Percentiles rank a stretch among this genome's conserved stretches.
These are phyloP conservation scores for Sminthopsis crassicaudata DNA, from an alignment of 2,113 vertebrate genomes.

Conservation along the genomic window DNA sequence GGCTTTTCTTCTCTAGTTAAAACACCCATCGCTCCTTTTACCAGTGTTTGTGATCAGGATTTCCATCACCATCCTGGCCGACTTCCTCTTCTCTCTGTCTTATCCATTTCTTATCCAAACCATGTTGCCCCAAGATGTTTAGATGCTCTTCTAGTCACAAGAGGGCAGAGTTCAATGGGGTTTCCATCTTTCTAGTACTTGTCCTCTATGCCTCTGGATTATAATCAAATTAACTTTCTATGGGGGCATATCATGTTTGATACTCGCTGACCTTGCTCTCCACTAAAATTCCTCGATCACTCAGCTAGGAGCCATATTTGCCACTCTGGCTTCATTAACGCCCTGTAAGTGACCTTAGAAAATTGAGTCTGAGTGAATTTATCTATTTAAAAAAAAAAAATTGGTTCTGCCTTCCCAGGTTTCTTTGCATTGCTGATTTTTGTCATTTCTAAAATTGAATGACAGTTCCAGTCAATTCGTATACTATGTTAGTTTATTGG, in stretches of 20 bases:
- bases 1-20: not conserved
- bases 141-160: not conserved
- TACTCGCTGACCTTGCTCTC: not conserved
- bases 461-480: not conserved
- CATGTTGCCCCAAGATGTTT: not conserved
- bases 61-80: not conserved
- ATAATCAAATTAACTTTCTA: not conserved
- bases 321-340: not conserved
- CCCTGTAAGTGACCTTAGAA: not conserved
- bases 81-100: not conserved
- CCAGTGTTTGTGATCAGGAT: not conserved
- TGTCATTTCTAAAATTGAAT: not conserved
- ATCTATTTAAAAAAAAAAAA: too few species aligned
- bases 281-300: not conserved
- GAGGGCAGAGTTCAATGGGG: not conserved
- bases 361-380: not conserved
- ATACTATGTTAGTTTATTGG: not conserved
- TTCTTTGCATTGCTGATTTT: not conserved
- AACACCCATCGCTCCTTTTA: not conserved
- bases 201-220: not conserved
- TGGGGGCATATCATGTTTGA: not conserved
- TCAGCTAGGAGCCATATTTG: not conserved
- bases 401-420: not conserved
- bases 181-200: not conserved
- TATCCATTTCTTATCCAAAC: not conserved